Percentiles rank a stretch among this genome's conserved stretches.
Evolutionary conservation across 1,140 invertebrate genomes (phyloP).

Genomic region (Colletes latitarsis): DNA sequence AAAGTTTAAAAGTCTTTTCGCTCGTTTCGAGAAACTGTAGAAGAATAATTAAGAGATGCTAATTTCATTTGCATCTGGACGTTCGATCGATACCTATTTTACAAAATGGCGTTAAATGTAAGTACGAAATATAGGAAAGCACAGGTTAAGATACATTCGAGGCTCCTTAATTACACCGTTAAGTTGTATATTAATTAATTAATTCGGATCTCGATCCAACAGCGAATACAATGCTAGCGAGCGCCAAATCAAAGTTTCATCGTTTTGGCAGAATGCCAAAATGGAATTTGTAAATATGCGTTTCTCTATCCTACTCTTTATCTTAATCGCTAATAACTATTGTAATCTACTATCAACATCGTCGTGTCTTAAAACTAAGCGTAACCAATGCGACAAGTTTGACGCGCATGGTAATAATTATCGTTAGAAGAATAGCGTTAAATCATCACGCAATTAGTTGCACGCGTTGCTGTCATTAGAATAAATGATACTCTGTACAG

Average conservation of each 20-base stretch:
- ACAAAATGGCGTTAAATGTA: not conserved
- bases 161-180: slow-evolving; percentile 7
- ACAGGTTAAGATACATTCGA: not conserved
- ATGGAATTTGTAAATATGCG: slow-evolving; percentile 42
- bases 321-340: slow-evolving; percentile 7
- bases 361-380: not conserved
- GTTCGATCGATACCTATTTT: too few species aligned
- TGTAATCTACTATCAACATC: not conserved
- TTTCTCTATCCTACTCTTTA: slow-evolving; percentile 11
- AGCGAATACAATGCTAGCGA: slow-evolving; percentile 69
- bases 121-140: too few species aligned
- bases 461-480: not conserved
- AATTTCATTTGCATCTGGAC: too few species aligned
- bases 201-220: slow-evolving; percentile 34
- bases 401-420: too few species aligned
- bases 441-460: not conserved
- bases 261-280: slow-evolving; percentile 54
- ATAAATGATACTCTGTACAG: slow-evolving; percentile 28
- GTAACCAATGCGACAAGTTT: not conserved
- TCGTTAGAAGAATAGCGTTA: not conserved
- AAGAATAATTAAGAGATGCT: too few species aligned
- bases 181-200: slow-evolving; percentile 40
- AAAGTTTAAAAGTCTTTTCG: not conserved
- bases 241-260: slow-evolving; percentile 68
- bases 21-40: too few species aligned